Percentiles rank a stretch among this genome's conserved stretches.
Conservation (phyloP, 2,113 vertebrate species). For the Raja brachyura region DNA sequence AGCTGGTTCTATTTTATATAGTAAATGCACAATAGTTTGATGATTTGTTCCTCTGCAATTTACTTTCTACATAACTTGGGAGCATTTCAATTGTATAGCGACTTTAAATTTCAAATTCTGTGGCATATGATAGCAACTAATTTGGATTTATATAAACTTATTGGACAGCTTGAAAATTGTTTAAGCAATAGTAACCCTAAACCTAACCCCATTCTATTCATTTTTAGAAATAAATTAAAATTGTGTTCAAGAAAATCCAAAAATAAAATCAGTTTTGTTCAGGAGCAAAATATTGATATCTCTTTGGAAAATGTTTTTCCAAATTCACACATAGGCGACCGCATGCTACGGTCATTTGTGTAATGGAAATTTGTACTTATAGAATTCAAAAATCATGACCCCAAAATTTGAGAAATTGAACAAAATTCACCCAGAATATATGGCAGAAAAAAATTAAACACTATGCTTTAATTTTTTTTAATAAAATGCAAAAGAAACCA, state of each 20-base stretch:
- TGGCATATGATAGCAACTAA: neutral
- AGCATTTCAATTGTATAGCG: neutral
- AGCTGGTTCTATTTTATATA: neutral
- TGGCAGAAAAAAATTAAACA: too few relatives aligned
- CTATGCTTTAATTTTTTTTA: too few relatives aligned
- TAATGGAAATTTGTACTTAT: too few relatives aligned
- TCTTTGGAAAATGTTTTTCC: neutral
- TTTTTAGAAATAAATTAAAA: neutral
- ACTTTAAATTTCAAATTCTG: neutral
- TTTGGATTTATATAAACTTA: slow-evolving; percentile 3
- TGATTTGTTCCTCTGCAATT: neutral
- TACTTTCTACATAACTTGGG: neutral
- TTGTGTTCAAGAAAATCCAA: neutral
- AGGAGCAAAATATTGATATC: neutral
- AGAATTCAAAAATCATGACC: too few relatives aligned
- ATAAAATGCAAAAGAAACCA: too few relatives aligned
- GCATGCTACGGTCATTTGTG: too few relatives aligned
- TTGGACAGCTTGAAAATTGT: neutral
- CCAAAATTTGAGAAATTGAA: too few relatives aligned
- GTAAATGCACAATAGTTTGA: neutral
- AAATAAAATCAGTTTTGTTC: neutral
- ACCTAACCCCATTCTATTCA: too few relatives aligned
- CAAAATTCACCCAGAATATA: too few relatives aligned
- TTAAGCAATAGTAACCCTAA: too few relatives aligned
- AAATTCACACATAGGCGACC: neutral